Conservation (phyloP, 2,888 invertebrate species). For the Polymixis flavicincta region DNA sequence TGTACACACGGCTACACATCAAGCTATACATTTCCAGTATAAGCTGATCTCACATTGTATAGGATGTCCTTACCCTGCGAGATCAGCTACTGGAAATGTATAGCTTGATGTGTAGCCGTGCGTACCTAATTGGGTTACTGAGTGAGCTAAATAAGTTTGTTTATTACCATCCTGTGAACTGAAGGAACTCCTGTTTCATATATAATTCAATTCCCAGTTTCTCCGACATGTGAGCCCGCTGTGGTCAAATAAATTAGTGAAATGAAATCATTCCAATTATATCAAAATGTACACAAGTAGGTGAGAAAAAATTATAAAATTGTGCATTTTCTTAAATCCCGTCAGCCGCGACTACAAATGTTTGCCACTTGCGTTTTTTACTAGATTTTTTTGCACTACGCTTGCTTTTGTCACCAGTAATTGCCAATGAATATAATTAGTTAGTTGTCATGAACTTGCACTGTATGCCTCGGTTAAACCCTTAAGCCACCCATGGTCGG, state of each 20-base stretch:
- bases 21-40: no score
- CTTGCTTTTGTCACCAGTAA: neutral
- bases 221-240: slow-evolving; percentile 95
- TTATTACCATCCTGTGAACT: slow-evolving; percentile 96
- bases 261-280: neutral
- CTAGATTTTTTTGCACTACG: neutral
- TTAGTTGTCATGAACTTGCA: neutral
- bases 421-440: neutral
- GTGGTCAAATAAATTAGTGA: slow-evolving; percentile 51
- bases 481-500: no score
- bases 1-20: no score
- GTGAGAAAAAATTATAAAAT: neutral
- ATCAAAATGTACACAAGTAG: neutral
- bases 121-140: neutral
- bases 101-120: no score
- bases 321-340: neutral
- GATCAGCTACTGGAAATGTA: no score
- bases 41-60: no score
- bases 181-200: slow-evolving; percentile 98
- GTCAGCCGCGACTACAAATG: neutral
- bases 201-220: slow-evolving; percentile 95
- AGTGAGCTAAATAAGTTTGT: neutral
- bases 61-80: no score
- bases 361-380: neutral
- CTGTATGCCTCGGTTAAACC: no score